A percentile compares a stretch with the other conserved stretches of the same genome.
Conservation (phyloP, 2,797 vertebrate genomes). For the Schizopygopsis malacanthus region DNA sequence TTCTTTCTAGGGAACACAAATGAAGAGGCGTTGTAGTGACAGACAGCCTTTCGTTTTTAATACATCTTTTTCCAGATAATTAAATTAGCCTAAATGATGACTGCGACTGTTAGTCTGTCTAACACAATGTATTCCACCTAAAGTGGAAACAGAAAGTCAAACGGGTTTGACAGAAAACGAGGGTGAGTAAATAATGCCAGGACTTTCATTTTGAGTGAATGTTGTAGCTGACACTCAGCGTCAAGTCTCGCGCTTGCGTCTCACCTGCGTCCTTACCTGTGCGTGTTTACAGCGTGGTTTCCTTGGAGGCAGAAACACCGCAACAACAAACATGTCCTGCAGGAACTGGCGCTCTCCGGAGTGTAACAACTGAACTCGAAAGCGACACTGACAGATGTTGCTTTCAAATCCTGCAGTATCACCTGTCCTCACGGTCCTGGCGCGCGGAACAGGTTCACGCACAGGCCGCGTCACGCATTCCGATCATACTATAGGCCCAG, state of each 20-base stretch:
- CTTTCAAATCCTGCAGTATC: not conserved
- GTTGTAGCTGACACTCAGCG: not conserved
- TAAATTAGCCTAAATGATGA: not conserved
- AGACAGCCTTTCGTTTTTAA: not conserved
- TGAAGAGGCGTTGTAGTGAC: not conserved
- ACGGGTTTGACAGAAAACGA: not conserved
- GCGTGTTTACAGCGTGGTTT: not conserved
- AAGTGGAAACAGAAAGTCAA: not conserved
- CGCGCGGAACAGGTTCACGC: constrained; percentile 19
- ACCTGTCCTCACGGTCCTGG: constrained; percentile 9
- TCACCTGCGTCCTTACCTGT: constrained; percentile 25
- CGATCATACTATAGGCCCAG: not conserved
- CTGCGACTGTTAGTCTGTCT: not conserved
- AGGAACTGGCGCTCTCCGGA: not conserved
- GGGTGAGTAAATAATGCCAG: not conserved
- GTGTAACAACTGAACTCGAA: not conserved
- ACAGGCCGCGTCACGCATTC: constrained; percentile 38
- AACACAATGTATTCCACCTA: not conserved
- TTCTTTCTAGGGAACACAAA: not conserved
- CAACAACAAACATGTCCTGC: not conserved
- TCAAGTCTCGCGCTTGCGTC: not conserved
- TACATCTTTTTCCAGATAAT: not conserved
- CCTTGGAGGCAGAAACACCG: not conserved
- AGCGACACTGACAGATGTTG: not conserved
- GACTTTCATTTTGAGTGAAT: not conserved